Evolutionary conservation across 2,888 invertebrate species (phyloP), one percentile per base, ranked within the genome.

Genomic region (Alsophila aescularia): DNA sequence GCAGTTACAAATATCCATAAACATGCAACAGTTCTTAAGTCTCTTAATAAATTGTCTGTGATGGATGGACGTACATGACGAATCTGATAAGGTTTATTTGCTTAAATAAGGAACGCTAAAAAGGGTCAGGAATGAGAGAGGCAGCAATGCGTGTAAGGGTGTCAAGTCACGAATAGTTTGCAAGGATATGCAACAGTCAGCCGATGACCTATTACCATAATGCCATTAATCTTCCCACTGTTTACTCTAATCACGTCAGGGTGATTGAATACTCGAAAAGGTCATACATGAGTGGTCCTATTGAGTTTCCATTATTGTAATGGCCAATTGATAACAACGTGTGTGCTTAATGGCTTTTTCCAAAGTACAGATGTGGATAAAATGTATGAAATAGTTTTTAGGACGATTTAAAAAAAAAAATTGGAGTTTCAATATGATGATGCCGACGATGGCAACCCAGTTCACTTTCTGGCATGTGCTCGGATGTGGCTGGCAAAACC

Each of bases 121-220:
- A 36, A 42, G 43, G 10, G 44, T 36, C 12, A 21, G 56, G 58
- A 24, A 24, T 43, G 44, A 35, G 27, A 24, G 39, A 39, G 42
- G 44, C 32, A 43, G 32, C 18, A 50, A 29, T 43, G 58, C 48
- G 55, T 41, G 55, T 60, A 53, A 61, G 51, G 18, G 16, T 18
- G 40, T 29, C 35, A 15, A 8, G 16, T 37, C 40, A 47, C 35
- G 21, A 48, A 12, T 34, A 37, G 18, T 53, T 63, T 70, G 74
- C 73, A 73, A 77, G 78, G 73, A 74, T 75, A 68, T 75, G 82
- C 85, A 85, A 85, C 85, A 85, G 80, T 83, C 77, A 73, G 65
- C 56, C 57, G 67, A 71, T 83, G 84, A 85, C 82, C 85, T 82
- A 85, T 79, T 84, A 69, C 64, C 60, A 68, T 69, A 62, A 68